phyloP scores from a whole-genome alignment of 2,888 invertebrate genomes.

The Cataglyphis altisquamis region DNA sequence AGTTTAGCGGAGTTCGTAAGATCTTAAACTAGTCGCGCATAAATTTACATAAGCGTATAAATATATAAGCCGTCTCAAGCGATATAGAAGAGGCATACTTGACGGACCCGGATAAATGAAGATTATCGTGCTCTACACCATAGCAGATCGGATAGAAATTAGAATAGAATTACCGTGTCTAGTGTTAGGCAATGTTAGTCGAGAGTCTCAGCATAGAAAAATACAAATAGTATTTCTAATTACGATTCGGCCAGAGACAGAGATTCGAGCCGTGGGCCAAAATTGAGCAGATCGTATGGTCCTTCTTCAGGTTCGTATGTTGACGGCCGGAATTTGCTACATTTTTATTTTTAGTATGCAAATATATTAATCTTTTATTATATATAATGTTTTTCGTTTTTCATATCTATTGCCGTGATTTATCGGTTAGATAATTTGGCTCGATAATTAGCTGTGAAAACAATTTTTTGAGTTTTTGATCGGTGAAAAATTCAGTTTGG shows the following conservation, averaged over 20 bases:
- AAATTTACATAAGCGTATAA: conserved; percentile 39
- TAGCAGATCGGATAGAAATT: conserved; percentile 21
- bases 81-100: background rate
- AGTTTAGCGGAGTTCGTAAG: conserved; percentile 1
- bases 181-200: conserved; percentile 24
- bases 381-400: background rate
- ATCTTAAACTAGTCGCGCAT: conserved; percentile 31
- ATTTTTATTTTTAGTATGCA: conserved; percentile 50
- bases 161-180: conserved; percentile 42
- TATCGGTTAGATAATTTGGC: background rate
- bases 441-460: background rate
- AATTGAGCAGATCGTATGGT: conserved; percentile 69
- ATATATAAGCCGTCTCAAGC: background rate
- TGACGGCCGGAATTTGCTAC: conserved; percentile 68
- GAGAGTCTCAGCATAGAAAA: conserved; percentile 14
- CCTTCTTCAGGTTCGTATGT: conserved; percentile 75
- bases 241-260: conserved; percentile 56
- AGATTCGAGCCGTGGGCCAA: conserved; percentile 61
- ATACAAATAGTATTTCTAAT: conserved; percentile 56
- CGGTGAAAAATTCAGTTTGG: background rate
- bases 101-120: conserved; percentile 11
- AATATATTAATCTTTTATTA: background rate
- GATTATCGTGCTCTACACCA: conserved; percentile 4
- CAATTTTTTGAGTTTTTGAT: background rate
- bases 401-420: background rate